Evolutionary conservation across 2,113 vertebrate species (phyloP).

Genomic region (human): GRCh38 chr9:69939501-69940000

Average conservation of each 20-base stretch:
- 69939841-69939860: neutral
- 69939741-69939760: neutral
- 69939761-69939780: neutral
- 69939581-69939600: neutral
- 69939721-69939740: neutral
- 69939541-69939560: neutral
- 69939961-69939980: neutral
- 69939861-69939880: neutral
- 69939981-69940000: neutral
- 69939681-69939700: neutral
- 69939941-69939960: neutral
- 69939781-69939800: neutral
- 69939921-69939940: neutral
- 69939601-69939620: neutral
- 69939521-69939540: neutral
- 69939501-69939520: neutral
- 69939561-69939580: neutral
- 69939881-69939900: neutral
- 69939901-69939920: neutral
- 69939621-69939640: neutral
- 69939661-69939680: neutral
- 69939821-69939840: neutral
- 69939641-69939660: neutral
- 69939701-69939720: neutral
- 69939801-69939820: neutral